These are phyloP conservation scores for Bombus waltoni DNA, from an alignment of 1,140 invertebrate species.

Conservation along the genomic window DNA sequence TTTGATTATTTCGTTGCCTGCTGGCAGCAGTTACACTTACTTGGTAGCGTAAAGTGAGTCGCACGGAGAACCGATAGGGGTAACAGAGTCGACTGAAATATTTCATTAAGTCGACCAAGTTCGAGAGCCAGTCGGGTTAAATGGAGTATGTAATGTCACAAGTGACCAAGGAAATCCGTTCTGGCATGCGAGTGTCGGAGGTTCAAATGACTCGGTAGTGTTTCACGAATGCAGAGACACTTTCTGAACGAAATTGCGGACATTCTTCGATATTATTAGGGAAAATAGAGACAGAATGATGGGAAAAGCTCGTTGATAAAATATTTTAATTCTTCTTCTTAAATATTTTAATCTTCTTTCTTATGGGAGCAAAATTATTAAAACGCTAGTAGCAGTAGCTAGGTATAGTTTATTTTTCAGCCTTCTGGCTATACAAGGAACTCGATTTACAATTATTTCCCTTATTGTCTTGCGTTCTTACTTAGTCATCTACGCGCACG, in stretches of 20 bases:
- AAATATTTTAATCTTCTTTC: not conserved
- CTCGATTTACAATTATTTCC: no score
- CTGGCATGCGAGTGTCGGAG: constrained; percentile 19
- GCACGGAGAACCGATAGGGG: not conserved
- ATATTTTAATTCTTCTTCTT: no score
- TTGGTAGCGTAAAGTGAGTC: not conserved
- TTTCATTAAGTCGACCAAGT: constrained; percentile 58
- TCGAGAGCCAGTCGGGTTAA: constrained; percentile 30
- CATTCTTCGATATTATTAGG: constrained; percentile 20
- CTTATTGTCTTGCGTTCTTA: no score
- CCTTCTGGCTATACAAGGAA: no score
- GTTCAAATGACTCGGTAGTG: constrained; percentile 7
- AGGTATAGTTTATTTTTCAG: no score
- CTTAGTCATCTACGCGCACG: no score
- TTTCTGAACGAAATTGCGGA: constrained; percentile 37
- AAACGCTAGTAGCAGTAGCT: not conserved
- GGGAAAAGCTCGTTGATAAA: not conserved
- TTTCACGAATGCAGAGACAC: constrained; percentile 7
- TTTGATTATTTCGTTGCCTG: not conserved
- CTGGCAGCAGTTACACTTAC: constrained; percentile 2
- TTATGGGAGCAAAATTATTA: not conserved
- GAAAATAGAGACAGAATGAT: constrained; percentile 19
- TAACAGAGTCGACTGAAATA: constrained; percentile 53
- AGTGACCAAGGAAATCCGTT: constrained; percentile 41
- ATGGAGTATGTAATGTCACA: constrained; percentile 48